Evolutionary conservation across 2,888 invertebrate species (phyloP).

Genomic region (Aromia moschata): DNA sequence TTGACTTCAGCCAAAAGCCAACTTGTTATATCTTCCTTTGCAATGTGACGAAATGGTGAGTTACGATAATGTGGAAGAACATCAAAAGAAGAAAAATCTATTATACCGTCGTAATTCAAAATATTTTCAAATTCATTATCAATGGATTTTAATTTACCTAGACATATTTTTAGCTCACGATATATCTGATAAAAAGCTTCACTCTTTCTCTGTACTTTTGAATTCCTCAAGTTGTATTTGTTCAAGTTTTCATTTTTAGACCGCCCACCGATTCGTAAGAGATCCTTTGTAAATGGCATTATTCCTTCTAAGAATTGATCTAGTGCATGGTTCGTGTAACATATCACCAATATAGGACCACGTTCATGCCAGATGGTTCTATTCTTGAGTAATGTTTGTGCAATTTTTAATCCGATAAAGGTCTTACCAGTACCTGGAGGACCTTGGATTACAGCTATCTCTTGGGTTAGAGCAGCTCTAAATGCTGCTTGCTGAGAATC

Average conservation of each 20-base stretch:
- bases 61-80: constrained; percentile 48
- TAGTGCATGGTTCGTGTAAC: constrained; percentile 87
- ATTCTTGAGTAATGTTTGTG: constrained; percentile 73
- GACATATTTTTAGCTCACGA: constrained; percentile 24
- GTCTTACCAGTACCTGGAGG: constrained; percentile 92
- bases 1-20: constrained; percentile 45
- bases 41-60: constrained; percentile 58
- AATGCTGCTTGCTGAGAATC: constrained; percentile 74
- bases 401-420: constrained; percentile 79
- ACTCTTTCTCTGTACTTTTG: constrained; percentile 15
- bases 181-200: constrained; percentile 28
- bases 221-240: constrained; percentile 27
- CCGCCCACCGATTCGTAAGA: constrained; percentile 77
- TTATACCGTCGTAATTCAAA: constrained; percentile 52
- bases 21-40: constrained; percentile 34
- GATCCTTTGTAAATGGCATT: constrained; percentile 66
- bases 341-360: constrained; percentile 77
- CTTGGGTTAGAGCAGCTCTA: constrained; percentile 72
- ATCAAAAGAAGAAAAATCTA: constrained; percentile 46
- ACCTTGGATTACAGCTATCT: constrained; percentile 84
- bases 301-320: constrained; percentile 86
- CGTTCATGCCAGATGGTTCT: constrained; percentile 57
- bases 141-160: neutral
- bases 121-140: neutral
- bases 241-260: constrained; percentile 66